Evolutionary conservation across 2,113 vertebrate species (phyloP), one percentile per base, ranked within the genome.

Genomic region (Elaphurus davidianus): DNA sequence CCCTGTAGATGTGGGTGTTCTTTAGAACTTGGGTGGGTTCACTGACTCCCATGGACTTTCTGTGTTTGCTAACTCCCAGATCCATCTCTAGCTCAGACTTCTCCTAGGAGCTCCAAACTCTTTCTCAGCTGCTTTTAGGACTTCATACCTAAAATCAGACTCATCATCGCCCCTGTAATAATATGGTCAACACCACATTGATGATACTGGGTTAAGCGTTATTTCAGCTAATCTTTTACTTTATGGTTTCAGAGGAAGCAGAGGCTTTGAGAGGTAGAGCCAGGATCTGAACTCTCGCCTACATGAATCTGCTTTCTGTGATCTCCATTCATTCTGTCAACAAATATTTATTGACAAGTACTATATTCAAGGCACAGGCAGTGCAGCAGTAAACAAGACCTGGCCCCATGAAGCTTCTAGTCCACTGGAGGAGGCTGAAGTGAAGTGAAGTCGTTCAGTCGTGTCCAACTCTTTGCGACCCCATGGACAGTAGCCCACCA

Each of bases 291-390:
- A 87, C n/a, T 43, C 64, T 27, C 7, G 60, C 33, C 33, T 36
- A 57, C 57, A 87, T 0, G 19, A 43, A 81, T 19, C 52, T 23
- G 54, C n/a, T 54, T 84, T 89, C 67, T 33, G 15, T 52, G 79
- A 36, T 79, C 62, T 87, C 43, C 83, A 55, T 93, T 74, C 45
- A 71, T 83, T 97, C 28, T 87, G 83, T 94, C 43, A 96, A 90
- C 55, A 89, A 54, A 87, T 79, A 62, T 81, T 67, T 96, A 87
- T 40, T 54, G 93, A 86, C 28, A 74, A 4, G 67, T n/a, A 33
- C 30, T 90, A 50, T 7, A 50, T 33, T 40, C 50, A 78, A 92
- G 87, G 88, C 33, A 50, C 43, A 87, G 57, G 87, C 62, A 83
- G 23, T 43, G 6, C 28, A 54, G 30, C 55, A 36, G 25, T 83